phyloP scores from a whole-genome alignment of 2,888 invertebrate genomes.

The Morinoia aosen region DNA sequence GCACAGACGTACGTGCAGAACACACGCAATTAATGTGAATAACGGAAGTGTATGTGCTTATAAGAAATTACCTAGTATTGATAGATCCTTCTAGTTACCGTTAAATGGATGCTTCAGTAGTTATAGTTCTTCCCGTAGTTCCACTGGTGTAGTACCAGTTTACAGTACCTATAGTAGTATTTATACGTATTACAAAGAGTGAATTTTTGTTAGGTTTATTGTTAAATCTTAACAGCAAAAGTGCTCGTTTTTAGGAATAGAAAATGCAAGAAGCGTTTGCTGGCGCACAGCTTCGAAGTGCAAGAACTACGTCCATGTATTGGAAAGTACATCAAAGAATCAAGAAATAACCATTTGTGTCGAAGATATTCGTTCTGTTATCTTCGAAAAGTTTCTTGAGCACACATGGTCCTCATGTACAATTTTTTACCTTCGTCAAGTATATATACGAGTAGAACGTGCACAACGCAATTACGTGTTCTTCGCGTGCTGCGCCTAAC shows the following conservation, averaged over 20 bases:
- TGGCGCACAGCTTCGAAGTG: neutral
- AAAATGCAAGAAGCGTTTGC: neutral
- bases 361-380: neutral
- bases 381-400: neutral
- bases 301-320: neutral
- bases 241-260: too few relatives aligned
- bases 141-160: too few relatives aligned
- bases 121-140: neutral
- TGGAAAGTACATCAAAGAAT: neutral
- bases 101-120: neutral
- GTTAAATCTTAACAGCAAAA: too few relatives aligned
- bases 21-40: neutral
- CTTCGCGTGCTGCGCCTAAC: neutral
- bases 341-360: neutral
- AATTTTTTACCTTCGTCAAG: too few relatives aligned
- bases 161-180: too few relatives aligned
- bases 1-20: neutral
- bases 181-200: too few relatives aligned
- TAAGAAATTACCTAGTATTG: neutral
- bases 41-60: neutral
- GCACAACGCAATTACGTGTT: neutral
- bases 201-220: too few relatives aligned
- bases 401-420: neutral
- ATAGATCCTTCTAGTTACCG: neutral
- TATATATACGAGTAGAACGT: neutral